phyloP scores from a whole-genome alignment of 64 coral and sea anemone genomes.

The Acropora tenuis region DNA sequence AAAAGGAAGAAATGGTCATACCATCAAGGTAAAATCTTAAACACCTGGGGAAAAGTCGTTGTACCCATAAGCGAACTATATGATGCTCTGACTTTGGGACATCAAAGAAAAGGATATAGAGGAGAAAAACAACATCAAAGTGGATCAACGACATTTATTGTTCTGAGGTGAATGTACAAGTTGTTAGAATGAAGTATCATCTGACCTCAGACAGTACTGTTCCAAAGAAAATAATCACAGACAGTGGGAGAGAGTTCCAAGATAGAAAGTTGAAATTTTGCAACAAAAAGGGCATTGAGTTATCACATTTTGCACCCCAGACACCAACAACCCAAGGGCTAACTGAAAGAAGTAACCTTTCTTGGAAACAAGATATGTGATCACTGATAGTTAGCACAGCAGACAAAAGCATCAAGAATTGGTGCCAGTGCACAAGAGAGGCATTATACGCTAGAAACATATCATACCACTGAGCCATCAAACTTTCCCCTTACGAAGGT shows the following conservation, averaged over 20 bases:
- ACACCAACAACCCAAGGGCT: no score
- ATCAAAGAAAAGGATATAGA: constrained; percentile 22
- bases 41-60: no score
- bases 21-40: no score
- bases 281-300: no score
- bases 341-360: not conserved
- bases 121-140: constrained; percentile 41
- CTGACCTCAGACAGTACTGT: not conserved
- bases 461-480: not conserved
- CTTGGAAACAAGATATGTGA: constrained; percentile 38
- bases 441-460: not conserved
- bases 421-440: not conserved
- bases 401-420: no score
- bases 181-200: not conserved
- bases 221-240: constrained; percentile 33
- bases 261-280: no score
- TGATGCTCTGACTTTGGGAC: no score
- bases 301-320: no score
- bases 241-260: not conserved
- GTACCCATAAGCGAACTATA: no score
- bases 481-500: no score
- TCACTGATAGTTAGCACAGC: constrained; percentile 7
- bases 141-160: constrained; percentile 40
- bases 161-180: no score
- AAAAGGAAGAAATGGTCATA: no score